Conservation (phyloP, 2,888 invertebrate genomes). For the Parascotia fuliginaria region DNA sequence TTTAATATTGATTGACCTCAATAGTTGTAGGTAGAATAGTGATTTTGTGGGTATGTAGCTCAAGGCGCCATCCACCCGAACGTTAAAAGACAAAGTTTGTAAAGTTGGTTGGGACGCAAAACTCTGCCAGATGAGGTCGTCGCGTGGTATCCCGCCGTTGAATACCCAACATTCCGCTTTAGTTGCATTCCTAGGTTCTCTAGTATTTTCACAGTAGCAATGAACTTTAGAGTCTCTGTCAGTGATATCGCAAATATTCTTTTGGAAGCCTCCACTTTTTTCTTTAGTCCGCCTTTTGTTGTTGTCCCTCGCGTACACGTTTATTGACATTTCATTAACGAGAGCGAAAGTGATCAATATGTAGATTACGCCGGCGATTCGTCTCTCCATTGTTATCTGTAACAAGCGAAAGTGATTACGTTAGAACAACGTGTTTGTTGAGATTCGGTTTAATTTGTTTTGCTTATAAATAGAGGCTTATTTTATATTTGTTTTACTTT, state of each 20-base stretch:
- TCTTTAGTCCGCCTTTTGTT: constrained; percentile 78
- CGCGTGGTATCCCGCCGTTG: constrained; percentile 87
- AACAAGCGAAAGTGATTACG: constrained; percentile 66
- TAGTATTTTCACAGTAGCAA: constrained; percentile 88
- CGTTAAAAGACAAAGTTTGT: constrained; percentile 89
- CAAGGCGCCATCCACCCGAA: constrained; percentile 89
- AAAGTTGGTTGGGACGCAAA: constrained; percentile 90
- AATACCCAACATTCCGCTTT: constrained; percentile 93
- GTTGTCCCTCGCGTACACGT: constrained; percentile 77
- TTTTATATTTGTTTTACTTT: constrained; percentile 17
- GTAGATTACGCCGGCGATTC: constrained; percentile 73
- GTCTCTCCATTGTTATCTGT: constrained; percentile 77
- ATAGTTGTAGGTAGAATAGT: constrained; percentile 87
- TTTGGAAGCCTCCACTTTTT: constrained; percentile 77
- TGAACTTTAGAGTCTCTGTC: constrained; percentile 86
- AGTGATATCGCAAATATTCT: constrained; percentile 86
- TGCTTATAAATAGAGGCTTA: constrained; percentile 16
- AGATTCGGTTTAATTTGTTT: constrained; percentile 36
- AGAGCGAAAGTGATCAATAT: constrained; percentile 76
- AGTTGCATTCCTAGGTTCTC: constrained; percentile 85
- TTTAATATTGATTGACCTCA: constrained; percentile 89
- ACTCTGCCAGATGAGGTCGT: constrained; percentile 90
- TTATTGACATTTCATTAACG: constrained; percentile 79
- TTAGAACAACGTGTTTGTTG: constrained; percentile 41
- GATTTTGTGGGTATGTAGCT: constrained; percentile 90